Evolutionary conservation across 2,888 invertebrate species (phyloP).

Genomic region (Resseliella maxima): DNA sequence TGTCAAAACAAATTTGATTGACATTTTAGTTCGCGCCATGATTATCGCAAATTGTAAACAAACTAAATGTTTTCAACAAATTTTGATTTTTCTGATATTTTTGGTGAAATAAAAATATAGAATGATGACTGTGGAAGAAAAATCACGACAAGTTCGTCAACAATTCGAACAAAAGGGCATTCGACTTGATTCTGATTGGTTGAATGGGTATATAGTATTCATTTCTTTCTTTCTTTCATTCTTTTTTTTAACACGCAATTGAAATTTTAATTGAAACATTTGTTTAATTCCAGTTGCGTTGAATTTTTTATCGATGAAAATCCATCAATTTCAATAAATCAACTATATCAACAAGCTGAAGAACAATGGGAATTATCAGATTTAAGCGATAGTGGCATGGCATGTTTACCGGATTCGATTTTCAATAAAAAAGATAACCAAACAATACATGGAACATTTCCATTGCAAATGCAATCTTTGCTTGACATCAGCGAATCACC

Average conservation of each 20-base stretch:
- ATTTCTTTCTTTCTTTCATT: no score
- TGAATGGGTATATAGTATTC: constrained; percentile 22
- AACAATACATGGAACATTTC: constrained; percentile 67
- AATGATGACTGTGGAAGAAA: background rate
- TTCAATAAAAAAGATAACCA: constrained; percentile 63
- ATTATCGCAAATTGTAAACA: background rate
- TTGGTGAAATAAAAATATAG: background rate
- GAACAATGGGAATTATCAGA: constrained; percentile 71
- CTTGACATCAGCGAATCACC: constrained; percentile 67
- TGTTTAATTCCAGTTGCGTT: constrained; percentile 56
- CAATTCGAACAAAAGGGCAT: constrained; percentile 7
- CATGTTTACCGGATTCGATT: constrained; percentile 69
- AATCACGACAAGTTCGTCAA: background rate
- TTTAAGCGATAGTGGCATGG: constrained; percentile 69
- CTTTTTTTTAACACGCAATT: no score
- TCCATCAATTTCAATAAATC: constrained; percentile 61
- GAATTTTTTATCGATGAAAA: constrained; percentile 57
- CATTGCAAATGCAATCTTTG: constrained; percentile 69
- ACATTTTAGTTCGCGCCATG: background rate
- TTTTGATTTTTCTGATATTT: background rate
- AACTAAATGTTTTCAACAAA: background rate
- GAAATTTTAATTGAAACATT: background rate
- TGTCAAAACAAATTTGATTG: background rate
- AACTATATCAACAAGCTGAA: constrained; percentile 68
- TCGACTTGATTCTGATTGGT: constrained; percentile 32